Base-by-base conservation (phyloP, 2,888 invertebrate genomes). In the Chrysolina americana region DNA sequence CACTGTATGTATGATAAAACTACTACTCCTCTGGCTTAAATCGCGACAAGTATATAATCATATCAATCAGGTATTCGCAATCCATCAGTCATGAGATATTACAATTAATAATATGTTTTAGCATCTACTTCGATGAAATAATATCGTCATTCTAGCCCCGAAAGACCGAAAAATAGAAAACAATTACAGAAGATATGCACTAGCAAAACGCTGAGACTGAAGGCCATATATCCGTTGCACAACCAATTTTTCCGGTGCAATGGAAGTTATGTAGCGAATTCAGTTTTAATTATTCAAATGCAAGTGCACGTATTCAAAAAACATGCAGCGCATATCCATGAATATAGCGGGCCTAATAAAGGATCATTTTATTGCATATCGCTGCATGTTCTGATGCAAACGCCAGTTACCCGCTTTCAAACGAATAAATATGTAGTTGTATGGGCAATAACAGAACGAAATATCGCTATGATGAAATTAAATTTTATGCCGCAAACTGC, bases 401-500 rank as follows among this genome's bases (percentile, higher is more conserved):
- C 71, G 68, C 76, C 71, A 76, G 71, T 56, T 48, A 68, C 36
- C 36, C 21, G 11, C n/a, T 48, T 66, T 41, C n/a, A 13, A 53
- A 41, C 53, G 41, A 41, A 50, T 70, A 48, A 70, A 70, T 63
- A 70, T 63, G 64, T 50, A 62, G 56, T 63, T 70, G 70, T 47
- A 53, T 80, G 76, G 78, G 79, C 82, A 80, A 79, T 81, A 83
- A 80, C 81, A 79, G 78, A 50, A 74, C 75, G 65, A 81, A 82
- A 82, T 82, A 82, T 81, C 69, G 78, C 79, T 65, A 79, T 79
- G 80, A 81, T 82, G 79, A 82, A 82, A 82, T 84, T 81, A 79
- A 83, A 82, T 83, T 84, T 83, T 82, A 82, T 78, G 80, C 85
- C 84, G 79, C 85, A 85, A 84, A 86, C 82, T 82, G 84, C 82